Percentiles rank a stretch among this genome's conserved stretches.
These are phyloP conservation scores for Cepphus grylle DNA, from an alignment of 2,113 vertebrate species.

Conservation along the genomic window DNA sequence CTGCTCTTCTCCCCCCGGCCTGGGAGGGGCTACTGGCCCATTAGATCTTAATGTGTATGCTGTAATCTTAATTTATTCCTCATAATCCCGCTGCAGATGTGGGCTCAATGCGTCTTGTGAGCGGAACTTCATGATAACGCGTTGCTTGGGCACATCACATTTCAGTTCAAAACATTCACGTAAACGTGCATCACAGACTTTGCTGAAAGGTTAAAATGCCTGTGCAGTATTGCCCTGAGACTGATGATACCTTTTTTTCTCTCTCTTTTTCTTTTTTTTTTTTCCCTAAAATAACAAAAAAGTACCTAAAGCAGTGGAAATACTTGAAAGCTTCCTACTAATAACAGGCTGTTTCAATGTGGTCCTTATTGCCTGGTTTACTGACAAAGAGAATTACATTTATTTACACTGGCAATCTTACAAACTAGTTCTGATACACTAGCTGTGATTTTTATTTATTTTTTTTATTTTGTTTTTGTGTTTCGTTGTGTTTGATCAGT, in stretches of 20 bases:
- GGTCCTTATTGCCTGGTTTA: background rate
- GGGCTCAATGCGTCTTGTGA: rapidly evolving
- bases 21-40: background rate
- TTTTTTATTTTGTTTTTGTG: background rate
- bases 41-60: rapidly evolving
- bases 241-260: slow-evolving; percentile 23
- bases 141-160: background rate
- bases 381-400: background rate
- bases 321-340: background rate
- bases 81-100: rapidly evolving
- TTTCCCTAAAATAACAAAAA: background rate
- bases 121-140: rapidly evolving
- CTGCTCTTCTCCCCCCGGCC: background rate
- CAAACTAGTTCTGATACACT: background rate
- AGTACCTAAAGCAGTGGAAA: background rate
- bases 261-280: background rate
- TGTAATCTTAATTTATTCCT: background rate
- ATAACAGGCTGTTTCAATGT: background rate
- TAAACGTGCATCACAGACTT: background rate
- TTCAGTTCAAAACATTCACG: background rate
- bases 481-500: background rate
- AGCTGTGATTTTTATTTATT: background rate
- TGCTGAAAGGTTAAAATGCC: background rate
- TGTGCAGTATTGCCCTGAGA: background rate
- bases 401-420: background rate